Percentiles rank a stretch among this genome's conserved stretches.
These are phyloP conservation scores for Agrotis clavis DNA, from an alignment of 2,888 invertebrate genomes.

Conservation along the genomic window DNA sequence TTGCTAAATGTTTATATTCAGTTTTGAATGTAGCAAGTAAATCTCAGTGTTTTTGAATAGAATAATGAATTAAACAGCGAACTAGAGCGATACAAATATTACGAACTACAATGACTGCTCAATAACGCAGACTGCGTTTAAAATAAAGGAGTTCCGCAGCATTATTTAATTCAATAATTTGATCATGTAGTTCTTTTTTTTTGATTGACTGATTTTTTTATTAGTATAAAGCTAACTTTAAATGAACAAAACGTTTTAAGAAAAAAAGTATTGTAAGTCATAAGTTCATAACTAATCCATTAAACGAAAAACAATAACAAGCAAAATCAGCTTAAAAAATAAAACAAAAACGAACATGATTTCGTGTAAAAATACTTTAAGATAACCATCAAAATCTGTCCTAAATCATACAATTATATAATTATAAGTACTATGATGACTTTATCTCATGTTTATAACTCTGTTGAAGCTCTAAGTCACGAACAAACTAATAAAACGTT, in stretches of 20 bases:
- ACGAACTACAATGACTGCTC: conserved; percentile 50
- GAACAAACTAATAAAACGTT: conserved; percentile 30
- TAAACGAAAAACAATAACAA: neutral
- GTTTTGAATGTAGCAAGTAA: conserved; percentile 43
- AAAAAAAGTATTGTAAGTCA: no score
- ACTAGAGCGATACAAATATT: conserved; percentile 66
- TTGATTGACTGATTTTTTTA: no score
- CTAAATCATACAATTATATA: conserved; percentile 35
- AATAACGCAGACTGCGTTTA: conserved; percentile 38
- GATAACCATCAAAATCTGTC: conserved; percentile 27
- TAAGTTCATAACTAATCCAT: neutral
- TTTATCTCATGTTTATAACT: conserved; percentile 24
- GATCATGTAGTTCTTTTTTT: no score
- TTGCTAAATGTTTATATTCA: conserved; percentile 35
- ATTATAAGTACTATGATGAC: conserved; percentile 27
- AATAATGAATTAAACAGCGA: conserved; percentile 59
- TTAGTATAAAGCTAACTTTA: no score
- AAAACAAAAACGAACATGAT: neutral
- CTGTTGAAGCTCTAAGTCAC: conserved; percentile 41
- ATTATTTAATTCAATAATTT: no score
- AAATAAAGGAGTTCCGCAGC: conserved; percentile 52
- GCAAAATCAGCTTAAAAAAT: neutral
- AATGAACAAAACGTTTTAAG: no score
- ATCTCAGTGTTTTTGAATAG: conserved; percentile 52
- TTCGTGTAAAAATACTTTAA: conserved; percentile 21